These are phyloP conservation scores for Gadus chalcogrammus DNA, from an alignment of 2,113 vertebrate genomes.

Conservation along the genomic window DNA sequence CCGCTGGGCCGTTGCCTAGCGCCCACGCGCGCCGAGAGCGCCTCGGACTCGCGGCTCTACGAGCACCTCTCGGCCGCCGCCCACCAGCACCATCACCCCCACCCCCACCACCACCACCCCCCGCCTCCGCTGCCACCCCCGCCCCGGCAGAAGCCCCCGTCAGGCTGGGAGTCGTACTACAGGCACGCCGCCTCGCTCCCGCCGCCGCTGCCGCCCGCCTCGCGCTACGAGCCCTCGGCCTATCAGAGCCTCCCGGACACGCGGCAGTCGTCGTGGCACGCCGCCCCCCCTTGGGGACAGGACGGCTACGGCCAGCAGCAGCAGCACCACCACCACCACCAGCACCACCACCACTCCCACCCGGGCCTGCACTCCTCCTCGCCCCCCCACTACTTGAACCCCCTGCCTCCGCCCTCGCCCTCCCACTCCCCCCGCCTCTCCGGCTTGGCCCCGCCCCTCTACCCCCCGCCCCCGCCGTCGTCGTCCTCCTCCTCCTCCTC, in stretches of 20 bases:
- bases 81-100: slow-evolving; percentile 82
- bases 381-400: slow-evolving; percentile 48
- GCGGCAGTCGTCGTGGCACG: slow-evolving; percentile 81
- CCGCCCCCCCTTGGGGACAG: slow-evolving; percentile 59
- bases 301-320: slow-evolving; percentile 70
- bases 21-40: slow-evolving; percentile 82
- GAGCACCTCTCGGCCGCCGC: slow-evolving; percentile 75
- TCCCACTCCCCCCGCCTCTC: slow-evolving; percentile 55
- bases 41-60: slow-evolving; percentile 88
- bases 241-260: slow-evolving; percentile 88
- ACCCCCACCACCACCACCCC: slow-evolving; percentile 81
- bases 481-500: slow-evolving; percentile 11
- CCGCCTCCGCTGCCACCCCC: slow-evolving; percentile 50
- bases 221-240: slow-evolving; percentile 80
- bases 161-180: slow-evolving; percentile 83
- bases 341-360: slow-evolving; percentile 69
- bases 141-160: slow-evolving; percentile 76
- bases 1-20: slow-evolving; percentile 81
- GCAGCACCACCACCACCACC: slow-evolving; percentile 71
- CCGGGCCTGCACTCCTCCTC: slow-evolving; percentile 61
- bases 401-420: slow-evolving; percentile 55
- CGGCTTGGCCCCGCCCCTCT: slow-evolving; percentile 16
- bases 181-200: slow-evolving; percentile 58
- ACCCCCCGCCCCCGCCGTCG: slow-evolving; percentile 36
- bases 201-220: slow-evolving; percentile 49